Conservation (phyloP, 2,888 invertebrate species). For the Protonemura montana region DNA sequence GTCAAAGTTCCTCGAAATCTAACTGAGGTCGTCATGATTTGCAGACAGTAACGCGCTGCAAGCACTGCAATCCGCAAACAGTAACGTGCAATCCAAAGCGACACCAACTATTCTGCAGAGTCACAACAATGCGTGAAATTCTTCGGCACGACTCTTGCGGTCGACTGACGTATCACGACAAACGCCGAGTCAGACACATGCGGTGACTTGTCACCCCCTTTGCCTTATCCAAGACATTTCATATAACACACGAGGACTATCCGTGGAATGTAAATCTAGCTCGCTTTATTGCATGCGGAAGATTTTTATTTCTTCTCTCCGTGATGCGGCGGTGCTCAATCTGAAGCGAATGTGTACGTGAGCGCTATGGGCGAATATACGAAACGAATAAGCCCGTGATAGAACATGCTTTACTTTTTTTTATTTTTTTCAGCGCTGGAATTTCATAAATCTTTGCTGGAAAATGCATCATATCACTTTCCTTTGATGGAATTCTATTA, state of each 20-base stretch:
- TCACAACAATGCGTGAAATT: not conserved
- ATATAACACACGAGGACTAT: not conserved
- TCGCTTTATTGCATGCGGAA: not conserved
- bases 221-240: not conserved
- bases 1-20: not conserved
- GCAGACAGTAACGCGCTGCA: not conserved
- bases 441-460: not conserved
- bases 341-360: not conserved
- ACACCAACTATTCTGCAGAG: not conserved
- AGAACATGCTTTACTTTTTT: not conserved
- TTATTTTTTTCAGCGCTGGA: not conserved
- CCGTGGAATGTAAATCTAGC: not conserved
- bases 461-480: not conserved
- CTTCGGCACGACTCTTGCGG: not conserved
- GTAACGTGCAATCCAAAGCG: not conserved
- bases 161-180: not conserved
- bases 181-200: not conserved
- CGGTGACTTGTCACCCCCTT: not conserved
- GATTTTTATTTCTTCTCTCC: not conserved
- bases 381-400: not conserved
- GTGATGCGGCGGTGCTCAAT: not conserved
- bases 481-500: not conserved
- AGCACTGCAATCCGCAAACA: not conserved
- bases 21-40: not conserved
- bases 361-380: not conserved